Evolutionary conservation across 2,113 vertebrate genomes (phyloP).

Genomic region (Pimephales promelas): DNA sequence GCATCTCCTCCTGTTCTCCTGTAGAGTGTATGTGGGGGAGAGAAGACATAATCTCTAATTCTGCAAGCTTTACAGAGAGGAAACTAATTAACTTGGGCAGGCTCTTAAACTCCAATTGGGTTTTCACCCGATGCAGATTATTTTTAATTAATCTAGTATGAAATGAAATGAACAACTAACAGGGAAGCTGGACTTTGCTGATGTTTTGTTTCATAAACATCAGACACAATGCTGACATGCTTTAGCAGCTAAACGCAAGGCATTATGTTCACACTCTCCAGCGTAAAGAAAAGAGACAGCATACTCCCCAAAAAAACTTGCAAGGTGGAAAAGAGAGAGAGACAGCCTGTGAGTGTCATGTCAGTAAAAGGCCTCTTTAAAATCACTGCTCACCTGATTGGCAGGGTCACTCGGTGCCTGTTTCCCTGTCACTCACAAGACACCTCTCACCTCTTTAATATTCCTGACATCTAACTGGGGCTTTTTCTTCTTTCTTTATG

Average conservation of each 20-base stretch:
- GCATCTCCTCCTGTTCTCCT: slow-evolving; percentile 60
- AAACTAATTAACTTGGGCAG: slow-evolving; percentile 63
- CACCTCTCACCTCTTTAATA: slow-evolving; percentile 70
- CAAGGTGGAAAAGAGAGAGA: not conserved
- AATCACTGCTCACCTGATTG: slow-evolving; percentile 71
- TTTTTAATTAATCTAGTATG: slow-evolving; percentile 59
- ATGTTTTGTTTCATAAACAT: slow-evolving; percentile 55
- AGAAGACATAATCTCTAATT: slow-evolving; percentile 61
- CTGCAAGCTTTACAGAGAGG: slow-evolving; percentile 55
- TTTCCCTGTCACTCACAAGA: slow-evolving; percentile 76
- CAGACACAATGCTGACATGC: slow-evolving; percentile 51
- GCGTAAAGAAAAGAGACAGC: slow-evolving; percentile 47
- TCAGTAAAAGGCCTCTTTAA: slow-evolving; percentile 56
- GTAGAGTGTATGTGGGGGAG: slow-evolving; percentile 40
- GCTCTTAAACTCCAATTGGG: slow-evolving; percentile 54
- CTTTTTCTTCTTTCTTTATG: not conserved
- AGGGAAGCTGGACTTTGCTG: slow-evolving; percentile 51
- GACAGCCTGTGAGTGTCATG: slow-evolving; percentile 37
- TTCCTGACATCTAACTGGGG: slow-evolving; percentile 72
- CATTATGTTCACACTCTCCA: slow-evolving; percentile 46
- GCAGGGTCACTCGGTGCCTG: slow-evolving; percentile 73
- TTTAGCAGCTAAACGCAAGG: slow-evolving; percentile 50
- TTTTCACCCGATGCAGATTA: slow-evolving; percentile 48
- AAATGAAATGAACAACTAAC: slow-evolving; percentile 54
- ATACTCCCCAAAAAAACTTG: not conserved